Evolutionary conservation across 2,113 vertebrate species (phyloP).

Genomic region (Ophiodon elongatus): DNA sequence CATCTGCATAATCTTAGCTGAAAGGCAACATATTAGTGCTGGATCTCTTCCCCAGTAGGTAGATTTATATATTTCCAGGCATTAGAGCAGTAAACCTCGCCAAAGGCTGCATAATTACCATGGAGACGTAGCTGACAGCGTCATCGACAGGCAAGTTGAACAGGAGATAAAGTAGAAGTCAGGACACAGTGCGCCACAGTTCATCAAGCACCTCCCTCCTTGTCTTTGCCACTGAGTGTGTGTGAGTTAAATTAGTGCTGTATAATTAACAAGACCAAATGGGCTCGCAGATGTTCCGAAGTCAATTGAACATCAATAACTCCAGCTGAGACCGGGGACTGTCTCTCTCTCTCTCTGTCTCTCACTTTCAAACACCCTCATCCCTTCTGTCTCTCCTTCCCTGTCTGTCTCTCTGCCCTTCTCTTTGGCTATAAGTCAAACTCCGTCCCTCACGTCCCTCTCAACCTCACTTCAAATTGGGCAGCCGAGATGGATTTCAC

Average conservation of each 20-base stretch:
- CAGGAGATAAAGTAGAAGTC: slow-evolving; percentile 44
- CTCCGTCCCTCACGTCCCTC: slow-evolving; percentile 9
- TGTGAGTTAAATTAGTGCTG: slow-evolving; percentile 62
- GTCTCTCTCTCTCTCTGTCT: slow-evolving; percentile 20
- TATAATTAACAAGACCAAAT: slow-evolving; percentile 73
- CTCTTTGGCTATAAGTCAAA: slow-evolving; percentile 23
- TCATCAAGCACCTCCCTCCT: slow-evolving; percentile 37
- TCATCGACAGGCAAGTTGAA: slow-evolving; percentile 19
- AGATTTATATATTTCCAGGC: slow-evolving; percentile 34
- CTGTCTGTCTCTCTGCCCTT: not conserved
- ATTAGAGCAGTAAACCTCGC: slow-evolving; percentile 28
- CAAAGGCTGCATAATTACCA: slow-evolving; percentile 47
- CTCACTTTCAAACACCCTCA: slow-evolving; percentile 1
- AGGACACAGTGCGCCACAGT: slow-evolving; percentile 37
- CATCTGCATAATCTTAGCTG: slow-evolving; percentile 16
- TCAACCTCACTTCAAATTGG: not conserved
- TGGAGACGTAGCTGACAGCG: slow-evolving; percentile 38
- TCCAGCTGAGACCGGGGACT: slow-evolving; percentile 64
- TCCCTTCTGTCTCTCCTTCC: not conserved
- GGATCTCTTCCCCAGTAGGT: slow-evolving; percentile 29
- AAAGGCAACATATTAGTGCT: slow-evolving; percentile 30
- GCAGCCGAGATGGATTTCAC: slow-evolving; percentile 61
- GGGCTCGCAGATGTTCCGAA: slow-evolving; percentile 73
- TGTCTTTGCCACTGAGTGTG: slow-evolving; percentile 36
- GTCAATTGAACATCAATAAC: slow-evolving; percentile 79